Percentiles rank a stretch among this genome's conserved stretches.
Evolutionary conservation across 2,113 vertebrate species (phyloP).

Genomic region (Brachyistius frenatus): DNA sequence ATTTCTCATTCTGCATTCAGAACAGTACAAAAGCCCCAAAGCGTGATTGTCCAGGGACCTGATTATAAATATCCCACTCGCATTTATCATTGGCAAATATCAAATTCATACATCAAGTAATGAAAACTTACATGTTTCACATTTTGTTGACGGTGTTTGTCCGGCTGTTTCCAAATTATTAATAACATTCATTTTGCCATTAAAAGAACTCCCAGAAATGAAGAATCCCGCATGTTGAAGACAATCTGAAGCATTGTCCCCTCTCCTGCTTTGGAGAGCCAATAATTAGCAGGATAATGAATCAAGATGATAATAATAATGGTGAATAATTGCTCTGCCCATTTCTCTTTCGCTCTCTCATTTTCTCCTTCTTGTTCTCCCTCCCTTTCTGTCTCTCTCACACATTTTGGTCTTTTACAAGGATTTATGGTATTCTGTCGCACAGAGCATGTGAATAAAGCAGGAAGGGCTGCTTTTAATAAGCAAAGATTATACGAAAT

Average conservation of each 20-base stretch:
- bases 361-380: constrained; percentile 24
- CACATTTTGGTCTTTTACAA: constrained; percentile 62
- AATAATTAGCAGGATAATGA: constrained; percentile 64
- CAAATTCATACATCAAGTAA: constrained; percentile 65
- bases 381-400: constrained; percentile 42
- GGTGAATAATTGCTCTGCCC: constrained; percentile 54
- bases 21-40: constrained; percentile 28
- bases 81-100: constrained; percentile 71
- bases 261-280: constrained; percentile 36
- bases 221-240: constrained; percentile 16
- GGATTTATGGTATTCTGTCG: constrained; percentile 72
- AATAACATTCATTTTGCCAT: constrained; percentile 25
- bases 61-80: constrained; percentile 35
- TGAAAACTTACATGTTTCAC: constrained; percentile 41
- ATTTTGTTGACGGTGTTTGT: constrained; percentile 45
- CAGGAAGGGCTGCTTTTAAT: constrained; percentile 80
- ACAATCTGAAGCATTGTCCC: constrained; percentile 26
- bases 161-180: constrained; percentile 35
- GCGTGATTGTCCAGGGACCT: constrained; percentile 40
- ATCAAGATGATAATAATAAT: constrained; percentile 66
- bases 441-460: constrained; percentile 75
- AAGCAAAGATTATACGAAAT: constrained; percentile 82
- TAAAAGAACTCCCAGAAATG: constrained; percentile 32
- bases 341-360: constrained; percentile 45
- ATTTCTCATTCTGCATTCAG: constrained; percentile 61